A percentile compares a stretch with the other conserved stretches of the same genome.
Conservation (phyloP, 2,113 vertebrate genomes). For the Boulengerochromis microlepis region DNA sequence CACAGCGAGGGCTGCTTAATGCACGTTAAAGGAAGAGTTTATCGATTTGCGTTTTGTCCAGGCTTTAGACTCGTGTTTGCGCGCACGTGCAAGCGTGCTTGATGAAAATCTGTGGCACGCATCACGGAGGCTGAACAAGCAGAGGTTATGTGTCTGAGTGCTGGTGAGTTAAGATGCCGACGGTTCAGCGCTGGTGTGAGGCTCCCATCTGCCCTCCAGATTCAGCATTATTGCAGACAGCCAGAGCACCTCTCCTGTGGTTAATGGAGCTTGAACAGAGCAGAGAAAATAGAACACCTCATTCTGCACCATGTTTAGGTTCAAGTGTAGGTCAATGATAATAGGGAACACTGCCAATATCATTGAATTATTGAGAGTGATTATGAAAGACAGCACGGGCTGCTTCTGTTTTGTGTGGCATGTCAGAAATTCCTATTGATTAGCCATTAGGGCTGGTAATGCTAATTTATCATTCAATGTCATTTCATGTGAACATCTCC, state of each 20-base stretch:
- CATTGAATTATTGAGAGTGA: slow-evolving; percentile 31
- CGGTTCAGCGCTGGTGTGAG: not conserved
- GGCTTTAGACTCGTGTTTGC: not conserved
- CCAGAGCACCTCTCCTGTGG: slow-evolving; percentile 10
- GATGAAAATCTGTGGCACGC: not conserved
- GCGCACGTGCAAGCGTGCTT: fast-evolving
- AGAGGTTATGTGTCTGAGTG: not conserved
- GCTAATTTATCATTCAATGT: not conserved
- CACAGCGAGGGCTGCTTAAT: not conserved
- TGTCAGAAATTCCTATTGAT: slow-evolving; percentile 17
- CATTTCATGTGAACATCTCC: not conserved
- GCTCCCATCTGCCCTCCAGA: slow-evolving; percentile 12
- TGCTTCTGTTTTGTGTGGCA: not conserved
- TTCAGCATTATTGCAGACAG: slow-evolving; percentile 9
- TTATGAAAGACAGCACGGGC: not conserved
- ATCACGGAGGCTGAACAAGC: not conserved
- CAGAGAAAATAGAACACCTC: slow-evolving; percentile 21
- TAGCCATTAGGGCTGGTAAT: not conserved
- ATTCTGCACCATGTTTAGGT: slow-evolving; percentile 35
- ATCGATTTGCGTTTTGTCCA: not conserved
- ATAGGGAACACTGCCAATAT: slow-evolving; percentile 3
- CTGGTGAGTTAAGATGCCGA: not conserved
- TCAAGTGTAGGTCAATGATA: slow-evolving; percentile 50
- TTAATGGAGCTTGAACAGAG: slow-evolving; percentile 48
- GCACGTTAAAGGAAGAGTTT: not conserved